phyloP scores from a whole-genome alignment of 2,797 vertebrate genomes.

The Amazonetta brasiliensis region DNA sequence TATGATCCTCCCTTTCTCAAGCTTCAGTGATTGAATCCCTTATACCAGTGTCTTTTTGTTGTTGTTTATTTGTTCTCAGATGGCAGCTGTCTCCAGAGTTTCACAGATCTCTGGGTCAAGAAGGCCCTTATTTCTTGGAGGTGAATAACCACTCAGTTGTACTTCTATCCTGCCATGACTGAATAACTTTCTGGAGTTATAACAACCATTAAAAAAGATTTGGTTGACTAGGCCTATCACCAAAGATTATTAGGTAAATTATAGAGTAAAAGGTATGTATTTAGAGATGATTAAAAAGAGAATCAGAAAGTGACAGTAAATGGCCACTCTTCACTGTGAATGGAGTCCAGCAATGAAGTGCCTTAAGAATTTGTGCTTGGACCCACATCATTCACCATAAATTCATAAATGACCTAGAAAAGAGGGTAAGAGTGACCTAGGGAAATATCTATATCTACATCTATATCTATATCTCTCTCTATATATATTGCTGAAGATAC shows the following conservation, averaged over 20 bases:
- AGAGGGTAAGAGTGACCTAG: not conserved
- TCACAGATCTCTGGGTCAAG: not conserved
- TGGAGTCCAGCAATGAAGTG: not conserved
- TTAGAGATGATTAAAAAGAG: not conserved
- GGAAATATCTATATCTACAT: not conserved
- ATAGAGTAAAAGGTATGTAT: not conserved
- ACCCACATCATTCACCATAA: not conserved
- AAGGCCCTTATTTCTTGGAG: not conserved
- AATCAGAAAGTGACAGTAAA: not conserved
- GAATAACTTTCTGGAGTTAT: not conserved
- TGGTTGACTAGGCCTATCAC: not conserved
- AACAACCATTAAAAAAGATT: not conserved
- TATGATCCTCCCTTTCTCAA: constrained; percentile 8
- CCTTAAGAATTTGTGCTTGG: not conserved
- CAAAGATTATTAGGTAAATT: not conserved
- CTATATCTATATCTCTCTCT: too few relatives aligned
- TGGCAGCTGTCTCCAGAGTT: not conserved
- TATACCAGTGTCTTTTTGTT: not conserved
- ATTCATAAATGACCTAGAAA: not conserved
- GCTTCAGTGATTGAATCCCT: not conserved
- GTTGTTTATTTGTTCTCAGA: not conserved
- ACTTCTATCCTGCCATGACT: not conserved
- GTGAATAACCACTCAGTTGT: not conserved
- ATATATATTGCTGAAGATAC: not conserved
- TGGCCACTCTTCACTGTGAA: not conserved